Percentiles rank a stretch among this genome's conserved stretches.
phyloP scores from a whole-genome alignment of 2,113 vertebrate species.

The Pterophyllum scalare region DNA sequence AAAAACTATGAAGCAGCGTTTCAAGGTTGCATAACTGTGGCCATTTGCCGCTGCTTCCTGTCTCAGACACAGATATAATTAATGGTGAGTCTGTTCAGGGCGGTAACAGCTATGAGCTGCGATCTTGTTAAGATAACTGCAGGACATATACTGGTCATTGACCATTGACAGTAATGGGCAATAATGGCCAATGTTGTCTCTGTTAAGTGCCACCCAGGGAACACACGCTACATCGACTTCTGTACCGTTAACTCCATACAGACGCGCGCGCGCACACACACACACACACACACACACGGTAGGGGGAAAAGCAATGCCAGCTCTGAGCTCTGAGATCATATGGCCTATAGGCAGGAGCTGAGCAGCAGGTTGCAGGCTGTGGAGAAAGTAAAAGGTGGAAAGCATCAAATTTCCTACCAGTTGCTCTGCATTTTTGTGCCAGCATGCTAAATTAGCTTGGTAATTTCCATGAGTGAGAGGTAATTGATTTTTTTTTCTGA shows the following conservation, averaged over 20 bases:
- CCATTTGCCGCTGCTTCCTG: slow-evolving; percentile 34
- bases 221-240: slow-evolving; percentile 45
- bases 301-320: slow-evolving; percentile 55
- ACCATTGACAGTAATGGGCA: slow-evolving; percentile 65
- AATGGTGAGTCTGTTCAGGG: slow-evolving; percentile 38
- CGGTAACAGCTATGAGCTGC: slow-evolving; percentile 24
- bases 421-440: not conserved
- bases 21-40: not conserved
- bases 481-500: not conserved
- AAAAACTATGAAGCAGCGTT: not conserved
- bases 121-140: slow-evolving; percentile 60
- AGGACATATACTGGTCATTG: slow-evolving; percentile 51
- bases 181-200: slow-evolving; percentile 59
- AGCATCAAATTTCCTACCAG: not conserved
- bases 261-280: not conserved
- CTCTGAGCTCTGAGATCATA: slow-evolving; percentile 38
- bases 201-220: slow-evolving; percentile 56
- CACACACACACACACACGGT: not conserved
- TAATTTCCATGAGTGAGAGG: not conserved
- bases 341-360: not conserved
- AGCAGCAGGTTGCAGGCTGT: not conserved
- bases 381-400: not conserved
- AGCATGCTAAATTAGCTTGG: not conserved
- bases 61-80: slow-evolving; percentile 29
- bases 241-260: slow-evolving; percentile 19